Percentiles rank a stretch among this genome's conserved stretches.
phyloP scores from a whole-genome alignment of 2,797 vertebrate species.

The Chelon auratus region DNA sequence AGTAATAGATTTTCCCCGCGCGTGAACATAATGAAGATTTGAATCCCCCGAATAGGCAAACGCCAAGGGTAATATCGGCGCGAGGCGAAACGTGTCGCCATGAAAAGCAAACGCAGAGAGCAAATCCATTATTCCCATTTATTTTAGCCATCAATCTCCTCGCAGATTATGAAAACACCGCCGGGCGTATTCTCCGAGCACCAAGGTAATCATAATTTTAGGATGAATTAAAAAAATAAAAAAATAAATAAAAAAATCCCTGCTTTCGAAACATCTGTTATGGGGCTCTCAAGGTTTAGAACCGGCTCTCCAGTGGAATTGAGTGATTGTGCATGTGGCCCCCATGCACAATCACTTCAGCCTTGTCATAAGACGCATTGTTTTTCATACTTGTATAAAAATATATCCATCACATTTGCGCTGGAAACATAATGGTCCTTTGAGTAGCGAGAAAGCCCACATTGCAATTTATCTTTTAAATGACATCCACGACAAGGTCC shows the following conservation, averaged over 20 bases:
- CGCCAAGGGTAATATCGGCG: slow-evolving; percentile 21
- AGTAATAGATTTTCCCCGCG: slow-evolving; percentile 43
- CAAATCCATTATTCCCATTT: slow-evolving; percentile 1
- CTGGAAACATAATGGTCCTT: slow-evolving; percentile 48
- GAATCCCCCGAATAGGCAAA: slow-evolving; percentile 22
- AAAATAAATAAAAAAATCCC: background rate
- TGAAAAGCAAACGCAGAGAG: background rate
- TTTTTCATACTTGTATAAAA: slow-evolving; percentile 18
- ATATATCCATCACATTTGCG: slow-evolving; percentile 36
- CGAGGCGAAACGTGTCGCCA: slow-evolving; percentile 1
- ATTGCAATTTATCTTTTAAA: slow-evolving; percentile 67
- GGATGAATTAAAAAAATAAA: slow-evolving; percentile 5
- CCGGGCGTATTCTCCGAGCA: slow-evolving; percentile 12
- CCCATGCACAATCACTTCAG: slow-evolving; percentile 48
- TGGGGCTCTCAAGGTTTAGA: slow-evolving; percentile 22
- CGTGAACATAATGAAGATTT: slow-evolving; percentile 46
- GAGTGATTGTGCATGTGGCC: slow-evolving; percentile 13
- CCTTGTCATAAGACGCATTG: slow-evolving; percentile 65
- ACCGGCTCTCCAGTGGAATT: slow-evolving; percentile 25
- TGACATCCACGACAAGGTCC: slow-evolving; percentile 62
- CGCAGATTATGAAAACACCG: background rate
- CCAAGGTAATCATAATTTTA: slow-evolving; percentile 32
- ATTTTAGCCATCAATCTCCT: slow-evolving; percentile 1
- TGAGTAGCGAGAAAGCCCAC: slow-evolving; percentile 32
- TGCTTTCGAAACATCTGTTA: slow-evolving; percentile 19